These are phyloP conservation scores for Arenaria interpres DNA, from an alignment of 2,113 vertebrate species.

Conservation along the genomic window DNA sequence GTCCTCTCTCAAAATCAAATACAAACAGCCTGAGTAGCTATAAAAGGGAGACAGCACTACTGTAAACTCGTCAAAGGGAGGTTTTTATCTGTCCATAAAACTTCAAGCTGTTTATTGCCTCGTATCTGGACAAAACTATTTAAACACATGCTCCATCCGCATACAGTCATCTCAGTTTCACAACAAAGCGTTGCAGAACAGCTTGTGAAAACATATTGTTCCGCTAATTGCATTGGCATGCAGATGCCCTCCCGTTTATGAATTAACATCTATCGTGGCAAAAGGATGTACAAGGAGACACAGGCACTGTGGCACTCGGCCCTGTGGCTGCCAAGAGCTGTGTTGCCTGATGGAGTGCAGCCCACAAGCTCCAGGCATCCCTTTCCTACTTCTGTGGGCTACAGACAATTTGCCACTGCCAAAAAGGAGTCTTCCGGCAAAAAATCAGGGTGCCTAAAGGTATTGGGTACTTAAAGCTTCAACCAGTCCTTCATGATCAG, in stretches of 20 bases:
- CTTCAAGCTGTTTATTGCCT: constrained; percentile 36
- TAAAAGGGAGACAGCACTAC: constrained; percentile 3
- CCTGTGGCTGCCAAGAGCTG: background rate
- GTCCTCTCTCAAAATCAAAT: background rate
- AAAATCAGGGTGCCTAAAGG: background rate
- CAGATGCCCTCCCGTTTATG: constrained; percentile 19
- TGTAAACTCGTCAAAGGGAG: constrained; percentile 15
- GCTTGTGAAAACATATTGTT: constrained; percentile 67
- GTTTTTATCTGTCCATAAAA: constrained; percentile 45
- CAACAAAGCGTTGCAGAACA: constrained; percentile 46
- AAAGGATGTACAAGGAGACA: background rate
- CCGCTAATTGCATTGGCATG: constrained; percentile 57
- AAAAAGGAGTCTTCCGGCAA: background rate
- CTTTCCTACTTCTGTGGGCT: background rate
- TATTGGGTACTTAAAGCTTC: background rate
- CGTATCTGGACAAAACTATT: background rate
- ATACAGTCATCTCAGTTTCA: constrained; percentile 46
- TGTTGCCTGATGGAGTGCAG: background rate
- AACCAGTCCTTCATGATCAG: background rate
- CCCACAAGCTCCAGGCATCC: background rate
- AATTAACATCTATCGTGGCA: constrained; percentile 15
- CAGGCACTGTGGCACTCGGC: background rate
- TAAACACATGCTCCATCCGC: constrained; percentile 38
- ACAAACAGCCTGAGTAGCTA: background rate
- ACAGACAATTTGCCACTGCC: background rate